Conservation (phyloP, 2,888 invertebrate species). For the Buathra laborator region DNA sequence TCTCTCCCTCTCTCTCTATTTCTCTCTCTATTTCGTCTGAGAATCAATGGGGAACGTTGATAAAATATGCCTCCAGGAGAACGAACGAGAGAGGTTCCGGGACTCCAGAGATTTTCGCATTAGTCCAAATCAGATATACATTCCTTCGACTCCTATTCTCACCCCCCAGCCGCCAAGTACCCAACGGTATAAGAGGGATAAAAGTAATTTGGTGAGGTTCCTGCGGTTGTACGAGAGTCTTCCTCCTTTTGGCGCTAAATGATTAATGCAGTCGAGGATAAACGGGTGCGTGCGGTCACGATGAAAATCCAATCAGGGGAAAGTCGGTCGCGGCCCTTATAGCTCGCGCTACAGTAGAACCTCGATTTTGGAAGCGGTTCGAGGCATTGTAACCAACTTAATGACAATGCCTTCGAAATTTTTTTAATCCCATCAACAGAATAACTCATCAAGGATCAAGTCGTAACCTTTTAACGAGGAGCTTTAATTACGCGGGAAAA, state of each 20-base stretch:
- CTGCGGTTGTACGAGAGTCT: conserved; percentile 48
- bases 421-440: too few relatives aligned
- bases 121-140: conserved; percentile 51
- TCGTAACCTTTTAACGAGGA: too few relatives aligned
- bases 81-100: conserved; percentile 29
- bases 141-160: conserved; percentile 24
- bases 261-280: conserved; percentile 69
- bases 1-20: too few relatives aligned
- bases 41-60: conserved; percentile 6
- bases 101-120: conserved; percentile 58
- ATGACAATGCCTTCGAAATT: too few relatives aligned
- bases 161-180: conserved; percentile 40
- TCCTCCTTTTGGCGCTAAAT: conserved; percentile 61
- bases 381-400: too few relatives aligned
- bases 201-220: conserved; percentile 64
- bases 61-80: conserved; percentile 54
- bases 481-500: too few relatives aligned
- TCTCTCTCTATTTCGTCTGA: not conserved
- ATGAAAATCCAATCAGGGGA: conserved; percentile 74
- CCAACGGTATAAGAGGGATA: conserved; percentile 36
- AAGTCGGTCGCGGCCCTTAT: conserved; percentile 54
- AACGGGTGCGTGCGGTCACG: conserved; percentile 68
- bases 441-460: too few relatives aligned
- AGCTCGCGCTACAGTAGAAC: not conserved
- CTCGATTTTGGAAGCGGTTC: not conserved